Evolutionary conservation across 2,888 invertebrate species (phyloP), one percentile per base, ranked within the genome.

Genomic region (Lutraria lutraria): DNA sequence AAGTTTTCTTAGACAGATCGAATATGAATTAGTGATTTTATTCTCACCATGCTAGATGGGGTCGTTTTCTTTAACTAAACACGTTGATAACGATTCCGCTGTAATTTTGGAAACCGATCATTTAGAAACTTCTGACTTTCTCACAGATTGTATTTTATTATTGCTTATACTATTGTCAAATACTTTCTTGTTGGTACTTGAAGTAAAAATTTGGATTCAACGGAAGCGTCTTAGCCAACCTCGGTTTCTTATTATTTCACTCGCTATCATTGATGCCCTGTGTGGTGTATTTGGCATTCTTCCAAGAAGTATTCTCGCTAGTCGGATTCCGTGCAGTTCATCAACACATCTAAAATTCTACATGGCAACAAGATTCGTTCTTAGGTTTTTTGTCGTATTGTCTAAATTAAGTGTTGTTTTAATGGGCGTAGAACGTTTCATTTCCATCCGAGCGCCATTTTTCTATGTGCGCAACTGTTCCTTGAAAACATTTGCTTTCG

Each of bases 341-440:
- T 63, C 82, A 2, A 31, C 53, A 25, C 34, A 52, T 63, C 19
- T 83, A n/a, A 54, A 60, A 2, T 81, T 87, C 0, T 90, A 91
- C 82, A 88, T 87, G 60, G 68, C 84, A 25, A 79, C 83, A 12
- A 16, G 87, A 29, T 91, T 90, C 80, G 84, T 88, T 8, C 68
- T 88, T 3, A 56, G 76, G 10, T 84, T 88, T 53, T 91, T 89
- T 76, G 83, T 89, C 52, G 87, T 85, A 63, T 60, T 93, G 81
- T 91, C 91, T n/a, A 90, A 92, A 83, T 87, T 90, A 34, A 92
- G 85, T n/a, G 89, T 92, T 19, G 91, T 92, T 31, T 81, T 92
- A 19, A 91, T 93, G 92, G 92, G 89, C 0, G 82, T 93, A 31
- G 93, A 93, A 43, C 83, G 93, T 10, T 89, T 88, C 56, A 89